Conservation (phyloP, 2,888 invertebrate genomes). For the Colletes collaris region DNA sequence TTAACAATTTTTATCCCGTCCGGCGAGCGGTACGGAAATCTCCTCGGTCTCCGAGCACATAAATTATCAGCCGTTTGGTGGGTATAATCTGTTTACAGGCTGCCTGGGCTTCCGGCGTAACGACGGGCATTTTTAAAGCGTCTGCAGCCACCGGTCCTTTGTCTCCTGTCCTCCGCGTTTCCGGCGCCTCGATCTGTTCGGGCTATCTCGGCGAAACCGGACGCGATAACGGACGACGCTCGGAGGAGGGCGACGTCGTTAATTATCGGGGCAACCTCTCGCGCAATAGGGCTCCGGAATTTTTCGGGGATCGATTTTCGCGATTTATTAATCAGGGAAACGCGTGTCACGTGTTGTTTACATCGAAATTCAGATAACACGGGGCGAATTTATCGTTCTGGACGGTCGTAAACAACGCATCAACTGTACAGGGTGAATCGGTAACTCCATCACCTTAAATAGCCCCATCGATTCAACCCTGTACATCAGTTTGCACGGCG, state of each 20-base stretch:
- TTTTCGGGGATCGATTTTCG: no score
- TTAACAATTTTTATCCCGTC: slow-evolving; percentile 52
- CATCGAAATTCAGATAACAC: no score
- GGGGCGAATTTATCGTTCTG: no score
- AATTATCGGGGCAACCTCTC: slow-evolving; percentile 18
- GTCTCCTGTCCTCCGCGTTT: slow-evolving; percentile 44
- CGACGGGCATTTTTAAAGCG: slow-evolving; percentile 62
- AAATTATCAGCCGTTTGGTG: slow-evolving; percentile 56
- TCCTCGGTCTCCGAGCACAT: slow-evolving; percentile 34
- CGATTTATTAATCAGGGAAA: no score
- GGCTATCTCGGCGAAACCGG: slow-evolving; percentile 21
- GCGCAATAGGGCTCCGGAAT: neutral
- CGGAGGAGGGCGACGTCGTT: slow-evolving; percentile 1
- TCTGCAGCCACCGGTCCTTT: slow-evolving; percentile 41
- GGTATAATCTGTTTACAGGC: slow-evolving; percentile 63
- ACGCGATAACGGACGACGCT: slow-evolving; percentile 24
- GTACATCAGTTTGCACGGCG: no score
- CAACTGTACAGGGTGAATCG: no score
- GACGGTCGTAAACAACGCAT: no score
- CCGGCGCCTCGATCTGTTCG: slow-evolving; percentile 4
- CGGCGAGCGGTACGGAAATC: slow-evolving; percentile 4
- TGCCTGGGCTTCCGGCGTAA: slow-evolving; percentile 46
- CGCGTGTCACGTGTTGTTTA: no score
- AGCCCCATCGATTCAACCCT: no score
- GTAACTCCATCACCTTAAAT: no score